Conservation (phyloP, 1,140 invertebrate species). For the Parapsyche elsis region DNA sequence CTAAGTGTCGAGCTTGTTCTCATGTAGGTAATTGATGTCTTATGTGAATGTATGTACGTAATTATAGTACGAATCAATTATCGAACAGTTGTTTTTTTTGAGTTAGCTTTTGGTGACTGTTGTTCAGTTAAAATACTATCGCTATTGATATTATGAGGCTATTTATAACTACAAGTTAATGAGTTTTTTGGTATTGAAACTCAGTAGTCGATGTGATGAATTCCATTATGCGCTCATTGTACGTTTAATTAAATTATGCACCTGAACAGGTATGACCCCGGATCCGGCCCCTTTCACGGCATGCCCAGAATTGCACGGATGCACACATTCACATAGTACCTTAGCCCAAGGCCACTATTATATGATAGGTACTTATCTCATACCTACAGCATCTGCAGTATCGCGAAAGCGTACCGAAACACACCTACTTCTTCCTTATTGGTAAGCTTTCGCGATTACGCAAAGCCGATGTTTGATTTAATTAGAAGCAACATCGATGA, state of each 20-base stretch:
- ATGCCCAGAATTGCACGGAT: conserved; percentile 29
- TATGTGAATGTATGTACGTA: no score
- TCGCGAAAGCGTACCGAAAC: conserved; percentile 2
- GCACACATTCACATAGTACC: background rate
- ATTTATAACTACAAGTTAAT: no score
- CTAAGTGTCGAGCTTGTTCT: no score
- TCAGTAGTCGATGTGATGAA: background rate
- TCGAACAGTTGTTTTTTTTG: no score
- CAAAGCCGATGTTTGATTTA: background rate
- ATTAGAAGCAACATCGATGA: background rate
- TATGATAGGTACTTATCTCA: background rate
- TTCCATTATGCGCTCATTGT: conserved; percentile 8
- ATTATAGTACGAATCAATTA: no score
- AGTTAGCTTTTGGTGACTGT: no score
- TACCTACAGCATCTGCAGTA: background rate
- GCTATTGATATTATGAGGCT: no score
- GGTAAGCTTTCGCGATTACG: background rate
- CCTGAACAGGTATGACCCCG: conserved; percentile 31
- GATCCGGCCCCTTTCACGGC: conserved; percentile 31
- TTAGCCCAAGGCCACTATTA: background rate
- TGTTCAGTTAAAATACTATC: no score
- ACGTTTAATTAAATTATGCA: conserved; percentile 32
- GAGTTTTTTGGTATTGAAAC: no score
- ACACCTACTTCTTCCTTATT: background rate
- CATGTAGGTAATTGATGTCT: no score